Evolutionary conservation across 2,797 vertebrate species (phyloP).

Genomic region (Enteromius mattozi): DNA sequence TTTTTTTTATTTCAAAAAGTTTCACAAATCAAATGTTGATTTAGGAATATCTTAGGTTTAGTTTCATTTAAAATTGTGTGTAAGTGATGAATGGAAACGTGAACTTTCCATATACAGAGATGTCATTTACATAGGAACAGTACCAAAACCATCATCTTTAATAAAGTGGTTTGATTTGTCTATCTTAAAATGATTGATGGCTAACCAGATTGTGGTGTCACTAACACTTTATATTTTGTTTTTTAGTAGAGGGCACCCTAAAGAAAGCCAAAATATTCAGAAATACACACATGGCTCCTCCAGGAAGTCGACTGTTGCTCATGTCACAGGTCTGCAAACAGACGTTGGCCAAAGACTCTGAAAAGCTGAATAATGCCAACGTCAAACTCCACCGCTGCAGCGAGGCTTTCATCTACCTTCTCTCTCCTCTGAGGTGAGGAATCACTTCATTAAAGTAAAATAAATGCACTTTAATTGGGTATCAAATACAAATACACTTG

Average conservation of each 20-base stretch:
- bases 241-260: slow-evolving; percentile 88
- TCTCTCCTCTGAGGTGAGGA: slow-evolving; percentile 91
- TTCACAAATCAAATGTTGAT: background rate
- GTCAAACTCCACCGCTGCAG: slow-evolving; percentile 91
- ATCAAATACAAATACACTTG: background rate
- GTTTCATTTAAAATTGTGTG: background rate
- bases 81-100: background rate
- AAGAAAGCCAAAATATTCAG: slow-evolving; percentile 90
- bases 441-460: background rate
- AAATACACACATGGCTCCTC: slow-evolving; percentile 83
- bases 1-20: background rate
- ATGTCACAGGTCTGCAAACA: slow-evolving; percentile 95
- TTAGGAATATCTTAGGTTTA: background rate
- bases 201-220: background rate
- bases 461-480: background rate
- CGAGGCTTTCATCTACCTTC: slow-evolving; percentile 94
- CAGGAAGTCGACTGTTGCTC: slow-evolving; percentile 86
- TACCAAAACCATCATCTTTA: background rate
- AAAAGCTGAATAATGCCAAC: slow-evolving; percentile 88
- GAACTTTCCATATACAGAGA: background rate
- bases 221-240: slow-evolving; percentile 43
- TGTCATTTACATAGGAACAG: background rate
- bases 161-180: background rate
- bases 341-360: slow-evolving; percentile 93
- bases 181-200: background rate